These are phyloP conservation scores for Macrostomum lignano DNA, from an alignment of 1,140 invertebrate species.

Conservation along the genomic window DNA sequence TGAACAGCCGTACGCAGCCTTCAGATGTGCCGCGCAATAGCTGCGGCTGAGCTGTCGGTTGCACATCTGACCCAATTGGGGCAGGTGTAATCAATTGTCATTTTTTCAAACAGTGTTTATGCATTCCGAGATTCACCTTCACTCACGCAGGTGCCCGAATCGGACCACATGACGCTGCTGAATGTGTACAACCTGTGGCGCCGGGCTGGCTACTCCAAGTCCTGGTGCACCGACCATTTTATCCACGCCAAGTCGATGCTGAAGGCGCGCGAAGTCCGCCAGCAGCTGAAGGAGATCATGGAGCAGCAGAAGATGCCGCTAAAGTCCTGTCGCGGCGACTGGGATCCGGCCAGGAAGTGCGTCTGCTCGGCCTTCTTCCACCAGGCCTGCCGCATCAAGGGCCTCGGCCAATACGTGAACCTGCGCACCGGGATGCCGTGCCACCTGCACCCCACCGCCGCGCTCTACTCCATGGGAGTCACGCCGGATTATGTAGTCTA, in stretches of 20 bases:
- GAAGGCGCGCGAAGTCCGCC: slow-evolving; percentile 80
- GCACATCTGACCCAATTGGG: too few relatives aligned
- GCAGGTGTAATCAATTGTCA: too few relatives aligned
- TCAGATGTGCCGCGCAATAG: too few relatives aligned
- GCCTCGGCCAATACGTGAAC: slow-evolving; percentile 95
- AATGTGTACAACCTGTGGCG: slow-evolving; percentile 98
- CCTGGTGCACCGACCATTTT: slow-evolving; percentile 90
- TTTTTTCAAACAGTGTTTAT: too few relatives aligned
- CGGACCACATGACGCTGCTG: slow-evolving; percentile 79
- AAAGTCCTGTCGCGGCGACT: slow-evolving; percentile 70
- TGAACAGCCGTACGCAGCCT: too few relatives aligned
- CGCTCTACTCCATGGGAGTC: slow-evolving; percentile 81
- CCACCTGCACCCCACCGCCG: slow-evolving; percentile 87
- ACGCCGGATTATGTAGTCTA: slow-evolving; percentile 95
- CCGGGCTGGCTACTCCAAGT: slow-evolving; percentile 57
- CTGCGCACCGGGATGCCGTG: slow-evolving; percentile 92
- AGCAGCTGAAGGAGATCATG: slow-evolving; percentile 86
- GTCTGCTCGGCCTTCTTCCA: slow-evolving; percentile 97
- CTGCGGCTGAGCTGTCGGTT: too few relatives aligned
- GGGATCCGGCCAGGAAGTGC: slow-evolving; percentile 88
- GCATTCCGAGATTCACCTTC: too few relatives aligned
- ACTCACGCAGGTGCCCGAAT: slow-evolving; percentile 95
- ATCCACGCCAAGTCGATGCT: slow-evolving; percentile 91
- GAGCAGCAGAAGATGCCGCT: slow-evolving; percentile 71
- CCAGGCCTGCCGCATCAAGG: slow-evolving; percentile 41